These are phyloP conservation scores for Drosophila auraria DNA, from an alignment of 1,140 invertebrate genomes.

Conservation along the genomic window DNA sequence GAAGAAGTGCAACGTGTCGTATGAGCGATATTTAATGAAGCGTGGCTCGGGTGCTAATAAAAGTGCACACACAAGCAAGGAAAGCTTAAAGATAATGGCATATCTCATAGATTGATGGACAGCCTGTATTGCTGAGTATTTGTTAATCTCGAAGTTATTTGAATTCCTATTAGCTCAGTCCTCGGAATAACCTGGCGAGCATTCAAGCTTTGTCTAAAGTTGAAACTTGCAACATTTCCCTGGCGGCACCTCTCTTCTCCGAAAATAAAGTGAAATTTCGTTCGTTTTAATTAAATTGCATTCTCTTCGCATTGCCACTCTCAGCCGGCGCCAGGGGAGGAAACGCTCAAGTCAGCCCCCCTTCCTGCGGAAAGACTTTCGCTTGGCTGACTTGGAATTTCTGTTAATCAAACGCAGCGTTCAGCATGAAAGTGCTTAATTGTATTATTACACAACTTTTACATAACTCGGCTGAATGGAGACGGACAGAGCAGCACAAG, in stretches of 20 bases:
- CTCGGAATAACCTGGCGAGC: slow-evolving; percentile 10
- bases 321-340: slow-evolving; percentile 12
- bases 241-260: neutral
- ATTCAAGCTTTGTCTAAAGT: slow-evolving; percentile 9
- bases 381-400: slow-evolving; percentile 64
- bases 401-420: slow-evolving; percentile 73
- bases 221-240: slow-evolving; percentile 44
- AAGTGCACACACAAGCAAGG: neutral
- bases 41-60: slow-evolving; percentile 57
- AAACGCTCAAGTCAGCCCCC: slow-evolving; percentile 14
- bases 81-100: neutral
- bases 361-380: slow-evolving; percentile 20
- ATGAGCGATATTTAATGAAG: slow-evolving; percentile 73
- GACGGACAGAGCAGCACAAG: neutral
- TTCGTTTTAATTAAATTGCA: slow-evolving; percentile 80
- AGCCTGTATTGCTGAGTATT: neutral
- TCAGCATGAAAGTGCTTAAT: slow-evolving; percentile 77
- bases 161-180: slow-evolving; percentile 2
- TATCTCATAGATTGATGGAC: neutral
- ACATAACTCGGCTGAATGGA: slow-evolving; percentile 9
- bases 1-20: slow-evolving; percentile 44
- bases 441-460: slow-evolving; percentile 80
- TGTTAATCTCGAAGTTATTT: neutral
- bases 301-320: slow-evolving; percentile 50
- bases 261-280: slow-evolving; percentile 62